Conservation (phyloP, 92 coral and sea anemone genomes). For the Diadumene lineata region DNA sequence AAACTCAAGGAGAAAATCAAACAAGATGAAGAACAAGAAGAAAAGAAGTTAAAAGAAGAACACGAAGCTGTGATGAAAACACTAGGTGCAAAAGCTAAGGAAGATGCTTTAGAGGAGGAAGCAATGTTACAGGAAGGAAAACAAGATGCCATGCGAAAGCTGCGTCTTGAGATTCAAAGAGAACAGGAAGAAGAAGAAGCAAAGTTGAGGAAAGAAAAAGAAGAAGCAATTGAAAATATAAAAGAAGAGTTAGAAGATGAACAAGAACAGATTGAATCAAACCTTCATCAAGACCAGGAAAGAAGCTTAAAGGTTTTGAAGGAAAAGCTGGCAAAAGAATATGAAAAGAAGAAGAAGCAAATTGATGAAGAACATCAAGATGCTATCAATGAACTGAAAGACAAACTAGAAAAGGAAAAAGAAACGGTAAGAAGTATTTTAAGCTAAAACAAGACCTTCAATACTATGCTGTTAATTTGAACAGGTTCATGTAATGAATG, state of each 20-base stretch:
- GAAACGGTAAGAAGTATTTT: constrained; percentile 58
- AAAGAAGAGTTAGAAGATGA: constrained; percentile 78
- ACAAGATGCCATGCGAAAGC: constrained; percentile 86
- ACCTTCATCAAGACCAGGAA: constrained; percentile 56
- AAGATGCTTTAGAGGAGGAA: constrained; percentile 95
- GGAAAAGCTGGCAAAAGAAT: constrained; percentile 67
- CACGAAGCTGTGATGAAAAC: constrained; percentile 90
- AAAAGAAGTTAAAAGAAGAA: constrained; percentile 62
- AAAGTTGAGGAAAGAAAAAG: constrained; percentile 58
- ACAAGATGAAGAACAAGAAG: constrained; percentile 82
- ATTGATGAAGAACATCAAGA: constrained; percentile 56
- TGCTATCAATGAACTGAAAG: constrained; percentile 69
- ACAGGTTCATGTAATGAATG: too few species aligned
- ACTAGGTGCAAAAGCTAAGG: constrained; percentile 77
- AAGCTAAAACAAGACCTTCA: too few species aligned
- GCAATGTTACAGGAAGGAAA: constrained; percentile 95
- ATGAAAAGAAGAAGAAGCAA: constrained; percentile 70
- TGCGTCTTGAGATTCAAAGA: constrained; percentile 66
- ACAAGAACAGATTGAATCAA: constrained; percentile 72
- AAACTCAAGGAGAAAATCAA: constrained; percentile 58
- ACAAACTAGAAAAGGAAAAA: constrained; percentile 80
- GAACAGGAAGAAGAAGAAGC: constrained; percentile 80
- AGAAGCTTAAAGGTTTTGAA: constrained; percentile 50
- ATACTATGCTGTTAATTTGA: too few species aligned
- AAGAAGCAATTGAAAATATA: constrained; percentile 62